These are phyloP conservation scores for Agriopis aurantiaria DNA, from an alignment of 2,888 invertebrate genomes.

Conservation along the genomic window DNA sequence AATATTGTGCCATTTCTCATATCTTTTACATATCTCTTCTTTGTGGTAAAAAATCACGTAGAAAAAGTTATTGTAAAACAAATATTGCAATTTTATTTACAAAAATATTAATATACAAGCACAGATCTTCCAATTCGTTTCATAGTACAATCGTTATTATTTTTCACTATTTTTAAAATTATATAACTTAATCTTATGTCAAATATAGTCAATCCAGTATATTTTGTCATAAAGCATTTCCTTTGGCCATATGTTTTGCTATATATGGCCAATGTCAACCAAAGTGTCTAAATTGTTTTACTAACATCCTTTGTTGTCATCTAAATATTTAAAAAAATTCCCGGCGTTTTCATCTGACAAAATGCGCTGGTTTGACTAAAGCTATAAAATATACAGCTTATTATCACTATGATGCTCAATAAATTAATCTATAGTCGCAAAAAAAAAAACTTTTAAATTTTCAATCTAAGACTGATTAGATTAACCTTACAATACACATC, in stretches of 20 bases:
- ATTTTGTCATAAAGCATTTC: no score
- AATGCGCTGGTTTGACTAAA: slow-evolving; percentile 1
- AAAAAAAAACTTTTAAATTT: slow-evolving; percentile 58
- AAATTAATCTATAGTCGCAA: slow-evolving; percentile 51
- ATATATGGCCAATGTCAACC: no score
- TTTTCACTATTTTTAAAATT: background rate
- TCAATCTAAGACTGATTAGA: slow-evolving; percentile 84
- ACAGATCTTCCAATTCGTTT: slow-evolving; percentile 56
- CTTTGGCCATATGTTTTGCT: no score
- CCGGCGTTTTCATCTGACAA: no score
- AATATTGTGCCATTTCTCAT: slow-evolving; percentile 65
- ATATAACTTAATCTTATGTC: background rate
- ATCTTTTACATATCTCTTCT: slow-evolving; percentile 63
- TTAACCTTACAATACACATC: slow-evolving; percentile 63
- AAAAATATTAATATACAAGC: slow-evolving; percentile 38
- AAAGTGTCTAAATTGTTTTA: no score
- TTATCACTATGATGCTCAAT: slow-evolving; percentile 66
- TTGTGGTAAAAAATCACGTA: slow-evolving; percentile 34
- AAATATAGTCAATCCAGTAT: no score
- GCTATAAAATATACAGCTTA: slow-evolving; percentile 52
- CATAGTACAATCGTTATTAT: slow-evolving; percentile 12
- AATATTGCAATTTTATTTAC: slow-evolving; percentile 33
- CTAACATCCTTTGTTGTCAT: no score
- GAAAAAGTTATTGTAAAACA: slow-evolving; percentile 37
- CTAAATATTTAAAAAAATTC: no score